Evolutionary conservation across 2,797 vertebrate genomes (phyloP).

Genomic region (Tangara arthus): DNA sequence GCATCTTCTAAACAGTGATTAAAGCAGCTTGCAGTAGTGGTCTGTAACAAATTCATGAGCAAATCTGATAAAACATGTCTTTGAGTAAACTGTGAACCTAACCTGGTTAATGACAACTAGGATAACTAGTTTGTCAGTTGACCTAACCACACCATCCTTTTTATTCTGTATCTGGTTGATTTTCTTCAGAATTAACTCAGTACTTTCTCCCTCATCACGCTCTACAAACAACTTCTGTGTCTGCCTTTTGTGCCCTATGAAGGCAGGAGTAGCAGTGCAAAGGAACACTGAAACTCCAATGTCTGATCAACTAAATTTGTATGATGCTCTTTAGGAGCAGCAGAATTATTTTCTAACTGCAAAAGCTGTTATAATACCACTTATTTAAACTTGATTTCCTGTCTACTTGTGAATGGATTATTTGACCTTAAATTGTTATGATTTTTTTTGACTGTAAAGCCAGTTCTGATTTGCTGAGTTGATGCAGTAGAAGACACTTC

Average conservation of each 20-base stretch:
- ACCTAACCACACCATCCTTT: background rate
- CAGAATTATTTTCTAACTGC: background rate
- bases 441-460: background rate
- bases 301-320: background rate
- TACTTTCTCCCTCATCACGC: accelerated
- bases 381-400: background rate
- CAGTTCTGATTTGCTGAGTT: background rate
- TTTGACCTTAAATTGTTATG: background rate
- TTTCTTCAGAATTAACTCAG: background rate
- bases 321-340: background rate
- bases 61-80: background rate
- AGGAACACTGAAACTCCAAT: background rate
- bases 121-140: background rate
- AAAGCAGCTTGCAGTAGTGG: background rate
- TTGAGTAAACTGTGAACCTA: background rate
- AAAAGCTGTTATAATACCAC: background rate
- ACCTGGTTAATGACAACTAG: background rate
- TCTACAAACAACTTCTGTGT: accelerated
- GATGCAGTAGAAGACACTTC: background rate
- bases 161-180: background rate
- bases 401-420: background rate
- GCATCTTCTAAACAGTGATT: background rate
- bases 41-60: background rate
- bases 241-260: background rate
- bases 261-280: background rate